These are phyloP conservation scores for Benthosema pterotum DNA, from an alignment of 2,797 vertebrate genomes.

Conservation along the genomic window DNA sequence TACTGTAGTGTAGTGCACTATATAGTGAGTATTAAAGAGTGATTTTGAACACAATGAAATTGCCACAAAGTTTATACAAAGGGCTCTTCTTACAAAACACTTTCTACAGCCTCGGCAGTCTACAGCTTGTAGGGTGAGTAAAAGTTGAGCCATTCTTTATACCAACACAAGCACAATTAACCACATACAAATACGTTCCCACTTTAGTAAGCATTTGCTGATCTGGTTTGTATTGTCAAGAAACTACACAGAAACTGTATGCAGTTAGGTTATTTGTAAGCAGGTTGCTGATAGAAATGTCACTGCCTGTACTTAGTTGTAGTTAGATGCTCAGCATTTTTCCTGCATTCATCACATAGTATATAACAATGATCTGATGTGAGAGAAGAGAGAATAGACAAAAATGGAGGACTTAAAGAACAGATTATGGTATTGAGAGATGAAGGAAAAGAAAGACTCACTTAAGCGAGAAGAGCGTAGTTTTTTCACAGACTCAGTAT, in stretches of 20 bases:
- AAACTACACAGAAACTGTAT: background rate
- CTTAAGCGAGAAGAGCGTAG: constrained; percentile 87
- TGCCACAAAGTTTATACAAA: background rate
- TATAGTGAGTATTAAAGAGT: too few species aligned
- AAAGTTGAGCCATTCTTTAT: background rate
- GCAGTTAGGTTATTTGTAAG: background rate
- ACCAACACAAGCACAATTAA: background rate
- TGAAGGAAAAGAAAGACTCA: constrained; percentile 79
- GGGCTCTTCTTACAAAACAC: background rate
- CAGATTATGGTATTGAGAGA: constrained; percentile 20
- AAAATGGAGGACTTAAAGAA: constrained; percentile 25
- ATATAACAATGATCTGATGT: background rate
- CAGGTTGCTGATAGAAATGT: background rate
- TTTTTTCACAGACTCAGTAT: constrained; percentile 94
- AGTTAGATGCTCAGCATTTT: too few species aligned
- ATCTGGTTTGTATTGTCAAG: constrained; percentile 31
- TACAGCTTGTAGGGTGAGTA: background rate
- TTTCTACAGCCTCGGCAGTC: constrained; percentile 8
- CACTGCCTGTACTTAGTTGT: too few species aligned
- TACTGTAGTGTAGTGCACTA: too few species aligned
- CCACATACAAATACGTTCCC: constrained; percentile 8
- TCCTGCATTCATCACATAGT: too few species aligned
- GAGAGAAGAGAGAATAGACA: background rate
- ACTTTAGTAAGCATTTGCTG: constrained; percentile 29
- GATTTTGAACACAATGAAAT: too few species aligned